Conservation (phyloP, 2,888 invertebrate species). For the Notodonta dromedarius region DNA sequence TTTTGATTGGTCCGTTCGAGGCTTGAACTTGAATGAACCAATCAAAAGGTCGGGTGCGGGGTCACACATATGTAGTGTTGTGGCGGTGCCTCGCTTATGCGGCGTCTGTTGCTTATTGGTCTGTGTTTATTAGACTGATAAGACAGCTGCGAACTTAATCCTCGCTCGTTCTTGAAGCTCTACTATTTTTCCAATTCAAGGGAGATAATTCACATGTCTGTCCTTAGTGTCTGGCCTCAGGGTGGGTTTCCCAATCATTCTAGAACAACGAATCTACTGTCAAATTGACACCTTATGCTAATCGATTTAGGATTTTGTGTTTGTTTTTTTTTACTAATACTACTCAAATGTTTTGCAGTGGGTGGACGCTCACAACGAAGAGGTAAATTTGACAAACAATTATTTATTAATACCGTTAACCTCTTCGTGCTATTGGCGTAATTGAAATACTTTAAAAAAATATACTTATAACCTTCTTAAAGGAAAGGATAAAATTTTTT, state of each 20-base stretch:
- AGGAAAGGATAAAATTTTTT: no score
- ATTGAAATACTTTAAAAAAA: slow-evolving; percentile 18
- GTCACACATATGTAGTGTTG: no score
- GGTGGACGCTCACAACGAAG: slow-evolving; percentile 87
- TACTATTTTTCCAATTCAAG: no score
- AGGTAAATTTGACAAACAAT: slow-evolving; percentile 78
- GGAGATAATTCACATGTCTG: not conserved
- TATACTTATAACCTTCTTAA: no score
- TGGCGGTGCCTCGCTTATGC: no score
- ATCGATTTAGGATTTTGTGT: slow-evolving; percentile 37
- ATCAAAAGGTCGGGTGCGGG: no score
- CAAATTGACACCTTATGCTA: not conserved
- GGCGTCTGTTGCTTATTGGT: no score
- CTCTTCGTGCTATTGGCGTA: slow-evolving; percentile 32
- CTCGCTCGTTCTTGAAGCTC: no score
- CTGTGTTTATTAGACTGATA: no score
- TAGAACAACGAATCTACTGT: not conserved
- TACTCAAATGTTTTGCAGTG: slow-evolving; percentile 83
- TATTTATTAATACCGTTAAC: slow-evolving; percentile 36
- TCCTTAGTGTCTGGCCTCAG: not conserved
- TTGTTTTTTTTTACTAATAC: slow-evolving; percentile 71
- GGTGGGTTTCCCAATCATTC: not conserved
- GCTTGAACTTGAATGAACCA: no score
- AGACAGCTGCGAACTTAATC: no score
- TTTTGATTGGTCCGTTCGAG: no score